Conservation (phyloP, 2,797 vertebrate genomes). For the Aselliscus stoliczkanus region DNA sequence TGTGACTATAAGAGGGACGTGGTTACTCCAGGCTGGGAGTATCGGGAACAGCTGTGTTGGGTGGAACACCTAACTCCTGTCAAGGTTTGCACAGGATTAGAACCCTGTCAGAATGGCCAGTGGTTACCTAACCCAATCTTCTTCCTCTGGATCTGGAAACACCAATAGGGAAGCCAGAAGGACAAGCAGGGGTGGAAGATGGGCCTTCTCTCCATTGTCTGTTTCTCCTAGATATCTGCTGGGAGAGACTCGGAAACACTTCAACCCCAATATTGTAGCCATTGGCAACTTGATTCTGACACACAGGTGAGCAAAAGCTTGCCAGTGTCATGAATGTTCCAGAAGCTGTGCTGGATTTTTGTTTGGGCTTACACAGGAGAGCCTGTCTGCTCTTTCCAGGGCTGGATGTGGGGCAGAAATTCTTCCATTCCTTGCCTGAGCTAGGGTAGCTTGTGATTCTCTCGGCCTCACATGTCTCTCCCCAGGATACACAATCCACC, state of each 20-base stretch:
- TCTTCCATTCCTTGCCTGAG: background rate
- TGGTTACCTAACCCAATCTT: background rate
- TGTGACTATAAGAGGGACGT: background rate
- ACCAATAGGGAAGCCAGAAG: background rate
- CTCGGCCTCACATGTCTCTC: background rate
- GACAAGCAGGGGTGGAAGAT: background rate
- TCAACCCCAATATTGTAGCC: background rate
- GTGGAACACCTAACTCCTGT: background rate
- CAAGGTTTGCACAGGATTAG: background rate
- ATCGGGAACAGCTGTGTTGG: background rate
- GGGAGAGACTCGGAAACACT: background rate
- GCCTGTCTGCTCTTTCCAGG: background rate
- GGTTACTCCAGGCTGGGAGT: background rate
- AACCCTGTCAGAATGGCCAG: background rate
- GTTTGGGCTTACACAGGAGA: background rate
- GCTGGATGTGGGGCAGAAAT: no score
- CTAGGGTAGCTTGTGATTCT: background rate
- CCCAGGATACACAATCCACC: background rate
- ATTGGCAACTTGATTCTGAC: background rate
- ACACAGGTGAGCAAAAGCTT: background rate
- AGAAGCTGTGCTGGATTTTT: background rate
- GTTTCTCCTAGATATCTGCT: background rate
- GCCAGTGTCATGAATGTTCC: background rate
- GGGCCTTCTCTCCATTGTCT: background rate
- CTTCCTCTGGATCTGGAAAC: background rate